These are phyloP conservation scores for Mesitornis unicolor DNA, from an alignment of 2,113 vertebrate species.

Conservation along the genomic window DNA sequence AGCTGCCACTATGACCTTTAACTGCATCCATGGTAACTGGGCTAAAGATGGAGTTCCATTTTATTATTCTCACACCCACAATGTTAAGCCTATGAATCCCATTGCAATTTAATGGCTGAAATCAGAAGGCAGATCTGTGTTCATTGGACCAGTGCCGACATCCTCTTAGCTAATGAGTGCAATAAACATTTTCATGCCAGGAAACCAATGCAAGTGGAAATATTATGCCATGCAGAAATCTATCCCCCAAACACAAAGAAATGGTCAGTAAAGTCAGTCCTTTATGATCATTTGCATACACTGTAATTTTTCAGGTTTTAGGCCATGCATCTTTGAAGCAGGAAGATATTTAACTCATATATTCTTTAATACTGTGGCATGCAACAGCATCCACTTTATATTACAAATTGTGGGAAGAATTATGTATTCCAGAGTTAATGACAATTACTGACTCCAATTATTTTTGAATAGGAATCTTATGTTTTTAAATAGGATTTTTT, in stretches of 20 bases:
- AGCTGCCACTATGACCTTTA: constrained; percentile 90
- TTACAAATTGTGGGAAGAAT: constrained; percentile 45
- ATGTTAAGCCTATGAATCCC: constrained; percentile 83
- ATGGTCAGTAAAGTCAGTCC: constrained; percentile 69
- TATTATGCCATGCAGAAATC: constrained; percentile 86
- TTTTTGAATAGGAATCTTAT: constrained; percentile 63
- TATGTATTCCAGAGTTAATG: constrained; percentile 57
- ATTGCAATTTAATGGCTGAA: constrained; percentile 85
- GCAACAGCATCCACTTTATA: constrained; percentile 26
- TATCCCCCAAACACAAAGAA: constrained; percentile 84
- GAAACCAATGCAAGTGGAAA: constrained; percentile 87
- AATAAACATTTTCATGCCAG: constrained; percentile 97
- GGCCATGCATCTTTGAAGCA: constrained; percentile 19
- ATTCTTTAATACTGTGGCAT: constrained; percentile 16
- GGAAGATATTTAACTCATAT: constrained; percentile 13
- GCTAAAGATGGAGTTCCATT: constrained; percentile 88
- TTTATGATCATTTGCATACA: constrained; percentile 63
- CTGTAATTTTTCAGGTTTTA: constrained; percentile 49
- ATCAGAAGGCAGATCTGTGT: constrained; percentile 88
- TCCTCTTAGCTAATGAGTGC: constrained; percentile 96
- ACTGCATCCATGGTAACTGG: constrained; percentile 88
- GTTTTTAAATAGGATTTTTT: constrained; percentile 34
- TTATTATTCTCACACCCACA: constrained; percentile 89
- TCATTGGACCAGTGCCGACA: constrained; percentile 94
- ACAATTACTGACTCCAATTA: constrained; percentile 51